A percentile compares a stretch with the other conserved stretches of the same genome.
Evolutionary conservation across 2,888 invertebrate species (phyloP).

Genomic region (Pristionchus maxplancki): DNA sequence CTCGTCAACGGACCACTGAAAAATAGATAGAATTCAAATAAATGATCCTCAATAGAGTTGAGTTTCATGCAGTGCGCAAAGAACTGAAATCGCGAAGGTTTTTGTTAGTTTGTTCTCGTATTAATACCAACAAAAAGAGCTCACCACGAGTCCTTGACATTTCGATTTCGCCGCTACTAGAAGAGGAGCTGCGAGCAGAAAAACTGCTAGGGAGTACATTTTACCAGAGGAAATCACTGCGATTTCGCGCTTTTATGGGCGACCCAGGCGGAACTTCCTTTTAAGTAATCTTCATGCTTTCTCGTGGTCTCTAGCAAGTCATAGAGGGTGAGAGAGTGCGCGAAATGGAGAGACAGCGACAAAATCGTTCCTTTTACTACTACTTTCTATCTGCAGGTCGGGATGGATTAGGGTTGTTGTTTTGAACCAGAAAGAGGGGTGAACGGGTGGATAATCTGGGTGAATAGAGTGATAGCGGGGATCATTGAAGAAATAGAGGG

Average conservation of each 20-base stretch:
- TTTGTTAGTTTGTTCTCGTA: too few relatives aligned
- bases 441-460: background rate
- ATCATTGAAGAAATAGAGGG: background rate
- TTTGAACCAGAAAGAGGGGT: background rate
- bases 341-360: too few relatives aligned
- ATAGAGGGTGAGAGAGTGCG: background rate
- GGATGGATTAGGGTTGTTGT: constrained; percentile 1
- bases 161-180: background rate
- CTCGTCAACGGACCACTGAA: constrained; percentile 23
- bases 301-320: background rate
- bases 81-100: too few relatives aligned
- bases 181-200: background rate
- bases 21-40: background rate
- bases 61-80: too few relatives aligned
- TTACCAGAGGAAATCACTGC: background rate
- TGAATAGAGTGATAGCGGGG: background rate
- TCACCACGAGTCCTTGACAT: constrained; percentile 28
- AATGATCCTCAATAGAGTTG: too few relatives aligned
- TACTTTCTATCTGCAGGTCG: background rate
- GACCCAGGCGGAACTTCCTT: background rate
- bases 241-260: constrained; percentile 16
- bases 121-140: background rate
- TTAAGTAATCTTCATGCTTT: background rate
- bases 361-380: background rate
- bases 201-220: background rate